phyloP scores from a whole-genome alignment of 2,797 vertebrate genomes.

The Sphenopsis melanotis region DNA sequence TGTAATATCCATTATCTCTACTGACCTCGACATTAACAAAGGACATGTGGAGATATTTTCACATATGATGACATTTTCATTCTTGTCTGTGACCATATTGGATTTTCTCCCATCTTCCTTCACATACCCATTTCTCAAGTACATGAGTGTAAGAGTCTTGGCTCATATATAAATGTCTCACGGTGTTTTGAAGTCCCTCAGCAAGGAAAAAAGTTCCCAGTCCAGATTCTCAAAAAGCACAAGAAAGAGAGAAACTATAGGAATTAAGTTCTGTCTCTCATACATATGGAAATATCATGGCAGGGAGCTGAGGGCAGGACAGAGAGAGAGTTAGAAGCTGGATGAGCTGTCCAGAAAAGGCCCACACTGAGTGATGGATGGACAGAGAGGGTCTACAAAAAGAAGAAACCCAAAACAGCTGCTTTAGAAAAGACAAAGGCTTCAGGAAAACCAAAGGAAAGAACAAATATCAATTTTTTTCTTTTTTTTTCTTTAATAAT shows the following conservation, averaged over 20 bases:
- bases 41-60: not conserved
- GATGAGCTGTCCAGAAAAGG: not conserved
- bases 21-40: not conserved
- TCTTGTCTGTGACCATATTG: not conserved
- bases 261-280: not conserved
- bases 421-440: not conserved
- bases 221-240: not conserved
- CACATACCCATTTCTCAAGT: not conserved
- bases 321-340: not conserved
- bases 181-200: not conserved
- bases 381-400: not conserved
- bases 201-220: not conserved
- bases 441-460: not conserved
- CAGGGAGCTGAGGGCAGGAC: not conserved
- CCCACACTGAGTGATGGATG: not conserved
- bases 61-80: not conserved
- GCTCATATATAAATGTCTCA: not conserved
- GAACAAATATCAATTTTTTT: rapidly evolving
- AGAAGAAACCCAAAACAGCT: not conserved
- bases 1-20: not conserved
- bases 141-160: not conserved
- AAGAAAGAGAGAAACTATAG: not conserved
- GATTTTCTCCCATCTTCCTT: not conserved
- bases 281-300: not conserved
- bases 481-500: too few relatives aligned